Base-by-base conservation (phyloP, 2,888 invertebrate species). In the Autographa gamma region DNA sequence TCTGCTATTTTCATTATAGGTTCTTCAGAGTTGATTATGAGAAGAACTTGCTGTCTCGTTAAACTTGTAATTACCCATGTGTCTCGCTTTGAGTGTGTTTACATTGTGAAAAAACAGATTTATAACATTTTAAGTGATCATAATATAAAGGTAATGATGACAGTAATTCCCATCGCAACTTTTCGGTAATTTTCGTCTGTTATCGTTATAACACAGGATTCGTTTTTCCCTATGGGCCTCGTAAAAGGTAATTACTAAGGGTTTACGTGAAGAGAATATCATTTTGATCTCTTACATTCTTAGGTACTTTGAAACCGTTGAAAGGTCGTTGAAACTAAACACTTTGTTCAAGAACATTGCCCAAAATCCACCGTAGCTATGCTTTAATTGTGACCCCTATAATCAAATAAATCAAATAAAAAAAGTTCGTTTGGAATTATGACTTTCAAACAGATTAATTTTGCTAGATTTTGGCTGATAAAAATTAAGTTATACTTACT, bases 231-330 rank as follows among this genome's bases (percentile, higher is more conserved):
- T 56, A 13, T 56, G 19, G 54, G 25, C 5, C 11, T 56, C 54
- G 54, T 56, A 25, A 56, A 56, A 56, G 54, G 54, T 56, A 56
- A 56, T 48, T 48, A 48, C 54, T 56, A 25, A 56, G 54, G 54
- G 54, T 19, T 25, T 19, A 25, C 19, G 54, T 56, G 54, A 25
- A 6, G 25, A 56, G 54, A 25, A 56, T 56, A 48, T 48, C n/a
- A 48, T 48, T 48, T 48, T n/a, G 48, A n/a, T 48, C 7, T n/a
- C 48, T n/a, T 16, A 6, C n/a, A 6, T 48, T 7, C 48, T n/a
- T 48, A 25, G 1, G 25, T 25, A 6, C 16, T n/a, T n/a, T 7
- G 48, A 48, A 48, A 48, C 8, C 7, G 43, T 1, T n/a, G 48
- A n/a, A 8, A 48, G 7, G 16, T 43, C 16, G 48, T 48, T 16